Evolutionary conservation across 1,140 invertebrate genomes (phyloP).

Genomic region (Glomeris maerens): DNA sequence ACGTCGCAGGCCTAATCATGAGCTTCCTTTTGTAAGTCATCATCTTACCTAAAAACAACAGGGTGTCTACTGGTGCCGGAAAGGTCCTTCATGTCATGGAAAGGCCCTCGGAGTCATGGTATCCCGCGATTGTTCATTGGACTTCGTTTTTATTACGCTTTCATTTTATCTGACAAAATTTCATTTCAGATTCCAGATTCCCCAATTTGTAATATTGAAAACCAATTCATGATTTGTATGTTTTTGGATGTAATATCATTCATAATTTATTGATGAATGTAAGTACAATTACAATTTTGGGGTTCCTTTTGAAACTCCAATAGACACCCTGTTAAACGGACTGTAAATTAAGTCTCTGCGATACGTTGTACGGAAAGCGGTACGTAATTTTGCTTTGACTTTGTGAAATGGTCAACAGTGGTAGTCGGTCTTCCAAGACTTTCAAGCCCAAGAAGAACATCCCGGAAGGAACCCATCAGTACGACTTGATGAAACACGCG

Average conservation of each 20-base stretch:
- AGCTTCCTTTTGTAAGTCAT: slow-evolving; percentile 28
- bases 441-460: slow-evolving; percentile 99
- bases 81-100: not conserved
- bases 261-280: too few species aligned
- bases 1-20: too few species aligned
- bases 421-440: slow-evolving; percentile 82
- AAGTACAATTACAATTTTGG: too few species aligned
- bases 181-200: not conserved
- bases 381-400: slow-evolving; percentile 5
- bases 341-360: slow-evolving; percentile 8
- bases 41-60: slow-evolving; percentile 12
- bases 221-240: slow-evolving; percentile 3
- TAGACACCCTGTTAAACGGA: not conserved
- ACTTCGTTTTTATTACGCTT: slow-evolving; percentile 3
- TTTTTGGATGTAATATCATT: too few species aligned
- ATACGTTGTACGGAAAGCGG: slow-evolving; percentile 1
- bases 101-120: too few species aligned
- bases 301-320: not conserved
- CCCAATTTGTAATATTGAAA: not conserved
- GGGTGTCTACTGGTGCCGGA: slow-evolving; percentile 14
- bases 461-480: slow-evolving; percentile 95
- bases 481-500: slow-evolving; percentile 99
- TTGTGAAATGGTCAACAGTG: slow-evolving; percentile 28
- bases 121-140: not conserved
- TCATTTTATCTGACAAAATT: not conserved